Evolutionary conservation across 35 echinoderm and acorn worm genomes (phyloP).

Genomic region (Apostichopus californicus): DNA sequence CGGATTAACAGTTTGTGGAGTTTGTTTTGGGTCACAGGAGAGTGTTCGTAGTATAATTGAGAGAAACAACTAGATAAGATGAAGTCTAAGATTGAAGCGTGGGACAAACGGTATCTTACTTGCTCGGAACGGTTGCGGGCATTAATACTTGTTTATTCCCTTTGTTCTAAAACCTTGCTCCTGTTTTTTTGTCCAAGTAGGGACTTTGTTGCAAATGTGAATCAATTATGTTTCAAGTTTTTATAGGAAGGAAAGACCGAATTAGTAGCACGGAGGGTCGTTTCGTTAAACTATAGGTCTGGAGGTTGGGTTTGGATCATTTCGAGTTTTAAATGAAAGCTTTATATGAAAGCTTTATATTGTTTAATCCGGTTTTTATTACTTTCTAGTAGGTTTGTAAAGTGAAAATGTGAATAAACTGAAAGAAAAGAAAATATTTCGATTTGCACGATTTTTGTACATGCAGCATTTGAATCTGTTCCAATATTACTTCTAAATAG

Average conservation of each 20-base stretch:
- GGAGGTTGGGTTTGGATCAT: neutral
- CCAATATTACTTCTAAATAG: no score
- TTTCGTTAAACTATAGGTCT: neutral
- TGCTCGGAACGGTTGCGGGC: neutral
- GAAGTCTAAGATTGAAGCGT: neutral
- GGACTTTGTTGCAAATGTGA: neutral
- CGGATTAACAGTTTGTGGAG: neutral
- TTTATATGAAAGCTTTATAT: no score
- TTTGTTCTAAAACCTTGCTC: neutral
- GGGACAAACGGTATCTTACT: neutral
- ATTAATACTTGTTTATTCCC: neutral
- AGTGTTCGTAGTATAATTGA: neutral
- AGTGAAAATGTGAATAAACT: no score
- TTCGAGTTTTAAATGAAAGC: neutral
- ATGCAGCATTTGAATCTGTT: no score
- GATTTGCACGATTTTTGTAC: no score
- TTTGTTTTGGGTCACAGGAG: neutral
- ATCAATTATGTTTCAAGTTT: constrained; percentile 3
- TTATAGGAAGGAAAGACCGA: constrained; percentile 1
- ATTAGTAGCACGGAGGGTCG: neutral
- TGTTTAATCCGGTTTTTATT: no score
- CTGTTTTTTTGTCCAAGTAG: neutral
- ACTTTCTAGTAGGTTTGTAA: no score
- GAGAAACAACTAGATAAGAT: neutral
- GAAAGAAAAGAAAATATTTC: no score